phyloP scores from a whole-genome alignment of 2,797 vertebrate genomes.

The Capromys pilorides region DNA sequence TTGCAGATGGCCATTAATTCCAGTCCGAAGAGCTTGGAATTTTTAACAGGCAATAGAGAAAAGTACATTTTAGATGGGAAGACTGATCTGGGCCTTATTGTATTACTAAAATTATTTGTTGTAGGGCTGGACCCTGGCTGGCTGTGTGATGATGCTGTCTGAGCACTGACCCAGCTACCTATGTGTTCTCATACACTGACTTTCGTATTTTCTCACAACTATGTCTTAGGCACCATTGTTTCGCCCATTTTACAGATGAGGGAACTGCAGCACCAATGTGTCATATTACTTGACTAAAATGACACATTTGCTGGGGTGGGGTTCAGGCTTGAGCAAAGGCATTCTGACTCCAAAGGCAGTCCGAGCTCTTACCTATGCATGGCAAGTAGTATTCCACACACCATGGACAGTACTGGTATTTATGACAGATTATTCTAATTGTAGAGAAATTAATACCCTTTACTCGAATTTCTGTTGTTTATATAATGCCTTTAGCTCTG shows the following conservation, averaged over 20 bases:
- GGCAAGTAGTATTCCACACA: neutral
- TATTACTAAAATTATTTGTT: neutral
- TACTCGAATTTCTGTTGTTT: conserved; percentile 19
- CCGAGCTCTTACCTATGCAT: neutral
- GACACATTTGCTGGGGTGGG: neutral
- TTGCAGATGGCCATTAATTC: neutral
- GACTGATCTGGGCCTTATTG: neutral
- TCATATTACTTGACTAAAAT: neutral
- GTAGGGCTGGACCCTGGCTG: neutral
- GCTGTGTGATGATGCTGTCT: neutral
- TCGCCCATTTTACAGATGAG: neutral
- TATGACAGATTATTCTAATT: conserved; percentile 11
- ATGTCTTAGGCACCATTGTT: neutral
- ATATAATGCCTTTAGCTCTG: neutral
- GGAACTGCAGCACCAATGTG: neutral
- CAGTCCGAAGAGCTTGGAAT: neutral
- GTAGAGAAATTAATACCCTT: neutral
- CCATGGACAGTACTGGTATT: neutral
- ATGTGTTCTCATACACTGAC: rapidly evolving
- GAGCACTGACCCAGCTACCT: neutral
- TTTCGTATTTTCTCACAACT: neutral
- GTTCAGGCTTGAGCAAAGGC: neutral
- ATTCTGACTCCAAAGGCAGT: neutral
- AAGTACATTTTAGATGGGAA: neutral
- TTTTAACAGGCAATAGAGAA: neutral